Base-by-base conservation (phyloP, 1,140 invertebrate genomes). In the Orchesella cincta region DNA sequence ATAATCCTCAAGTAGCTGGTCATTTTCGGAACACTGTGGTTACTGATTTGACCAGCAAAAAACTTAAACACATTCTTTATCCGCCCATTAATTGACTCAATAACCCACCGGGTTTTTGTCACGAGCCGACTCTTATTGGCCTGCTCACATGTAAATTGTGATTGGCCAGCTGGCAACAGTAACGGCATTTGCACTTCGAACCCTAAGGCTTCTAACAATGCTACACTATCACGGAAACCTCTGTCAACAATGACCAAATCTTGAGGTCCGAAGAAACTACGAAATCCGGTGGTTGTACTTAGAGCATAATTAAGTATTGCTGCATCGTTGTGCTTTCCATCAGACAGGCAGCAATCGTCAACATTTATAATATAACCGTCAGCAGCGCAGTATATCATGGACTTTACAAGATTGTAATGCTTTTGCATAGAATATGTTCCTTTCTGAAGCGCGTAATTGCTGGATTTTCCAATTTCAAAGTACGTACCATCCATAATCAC, bases 91-190 rank as follows among this genome's bases (percentile, higher is more conserved):
- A 62, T 39, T 16, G 46, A 16, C 54, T 80, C 76, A 18, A 80
- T 57, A 1, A 80, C 35, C 76, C 76, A 80, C 23, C 79, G 36
- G 23, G 57, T 57, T 73, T 72, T 77, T 8, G 76, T 77, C 1
- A 77, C 52, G 1, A 16, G 8, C 18, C 76, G 35, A 18, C 73
- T 54, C 1, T 72, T 28, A 46, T 77, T 77, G 3, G 72, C 76
- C 33, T 77, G 33, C 1, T 1, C 33, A 0, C n/a, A 33, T 1
- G n/a, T 52, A 34, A 77, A 75, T 78, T 80, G 79, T 14, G 12
- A 23, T 31, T 67, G 3, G 5, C n/a, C 12, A 2, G 5, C 23
- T 5, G 29, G 5, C 1, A 80, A 34, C 3, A 73, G 39, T 5
- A 62, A 23, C 26, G 62, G 62, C 2, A 33, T 31, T 12, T 18